Base-by-base conservation (phyloP, 2,888 invertebrate species). In the Malthinus flaveolus region DNA sequence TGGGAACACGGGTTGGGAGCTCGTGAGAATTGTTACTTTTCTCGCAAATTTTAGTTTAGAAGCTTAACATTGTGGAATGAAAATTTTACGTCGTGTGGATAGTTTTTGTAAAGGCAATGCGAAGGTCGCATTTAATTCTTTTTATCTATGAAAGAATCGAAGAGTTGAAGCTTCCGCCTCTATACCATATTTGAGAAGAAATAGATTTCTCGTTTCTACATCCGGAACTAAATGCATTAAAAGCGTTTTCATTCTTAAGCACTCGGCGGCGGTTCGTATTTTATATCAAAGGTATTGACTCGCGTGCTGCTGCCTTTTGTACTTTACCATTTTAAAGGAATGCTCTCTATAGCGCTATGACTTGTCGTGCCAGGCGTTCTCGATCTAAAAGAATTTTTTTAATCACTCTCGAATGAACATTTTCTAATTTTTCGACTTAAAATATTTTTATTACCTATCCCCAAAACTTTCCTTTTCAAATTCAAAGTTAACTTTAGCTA, bases 231-330 rank as follows among this genome's bases (percentile, higher is more conserved):
- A 58, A 60, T 64, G 62, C 64, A 60, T 62, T 62, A 62, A 63
- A 61, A 59, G 64, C 51, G 37, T 55, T 59, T 59, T 62, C 55
- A 59, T 56, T 63, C 55, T 54, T 61, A 61, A 61, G 61, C 62
- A 62, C 59, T 55, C 59, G 23, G 50, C 59, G 23, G 50, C 52
- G 61, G 59, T 59, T 49, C 61, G 52, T 57, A 55, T 59, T 63
- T 59, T 59, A 65, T 59, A 65, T 61, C 55, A 59, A 60, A 55
- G 61, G 60, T 60, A 62, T 64, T 62, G 62, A 60, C 60, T 62
- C 56, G 55, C 53, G 61, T 51, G 44, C 49, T 49, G 59, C 56
- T 53, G 52, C 53, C 62, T 62, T 64, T 62, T 62, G 55, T 60
- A 54, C 56, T 54, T 57, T 61, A 48, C 62, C 60, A 59, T 64